Conservation (phyloP, 2,888 invertebrate species). For the Neelides folsomi region DNA sequence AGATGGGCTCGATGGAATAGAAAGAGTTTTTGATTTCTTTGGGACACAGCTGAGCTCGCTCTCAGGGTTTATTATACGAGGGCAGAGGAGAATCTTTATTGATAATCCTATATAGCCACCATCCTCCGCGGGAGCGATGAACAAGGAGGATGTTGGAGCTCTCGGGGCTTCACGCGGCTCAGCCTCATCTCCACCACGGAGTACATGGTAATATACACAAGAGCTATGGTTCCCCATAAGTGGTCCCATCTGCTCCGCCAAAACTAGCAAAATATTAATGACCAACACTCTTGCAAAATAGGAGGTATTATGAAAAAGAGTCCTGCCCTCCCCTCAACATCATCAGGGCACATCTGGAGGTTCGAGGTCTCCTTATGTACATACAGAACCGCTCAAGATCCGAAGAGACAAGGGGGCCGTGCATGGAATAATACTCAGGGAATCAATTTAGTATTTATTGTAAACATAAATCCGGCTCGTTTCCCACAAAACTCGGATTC, state of each 20-base stretch:
- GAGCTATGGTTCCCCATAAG: conserved; percentile 9
- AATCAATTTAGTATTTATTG: too few relatives aligned
- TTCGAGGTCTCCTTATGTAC: too few relatives aligned
- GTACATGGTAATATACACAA: too few relatives aligned
- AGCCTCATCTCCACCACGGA: too few relatives aligned
- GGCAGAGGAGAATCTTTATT: conserved; percentile 6
- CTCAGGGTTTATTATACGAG: conserved; percentile 24
- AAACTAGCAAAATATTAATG: conserved; percentile 28
- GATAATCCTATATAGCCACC: conserved; percentile 10
- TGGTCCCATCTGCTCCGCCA: conserved; percentile 23
- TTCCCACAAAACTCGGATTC: too few relatives aligned
- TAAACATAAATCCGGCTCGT: too few relatives aligned
- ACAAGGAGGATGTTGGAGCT: too few relatives aligned
- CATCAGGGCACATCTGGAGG: too few relatives aligned
- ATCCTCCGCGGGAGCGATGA: neutral
- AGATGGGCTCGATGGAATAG: conserved; percentile 29
- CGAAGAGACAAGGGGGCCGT: too few relatives aligned
- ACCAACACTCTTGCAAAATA: conserved; percentile 14
- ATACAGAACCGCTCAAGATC: too few relatives aligned
- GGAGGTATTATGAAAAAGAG: neutral
- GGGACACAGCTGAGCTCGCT: conserved; percentile 31
- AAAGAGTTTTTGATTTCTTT: conserved; percentile 33
- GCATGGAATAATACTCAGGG: too few relatives aligned
- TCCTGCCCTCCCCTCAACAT: neutral
- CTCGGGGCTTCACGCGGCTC: too few relatives aligned